phyloP scores from a whole-genome alignment of 2,888 invertebrate genomes.

The Lagria hirta region DNA sequence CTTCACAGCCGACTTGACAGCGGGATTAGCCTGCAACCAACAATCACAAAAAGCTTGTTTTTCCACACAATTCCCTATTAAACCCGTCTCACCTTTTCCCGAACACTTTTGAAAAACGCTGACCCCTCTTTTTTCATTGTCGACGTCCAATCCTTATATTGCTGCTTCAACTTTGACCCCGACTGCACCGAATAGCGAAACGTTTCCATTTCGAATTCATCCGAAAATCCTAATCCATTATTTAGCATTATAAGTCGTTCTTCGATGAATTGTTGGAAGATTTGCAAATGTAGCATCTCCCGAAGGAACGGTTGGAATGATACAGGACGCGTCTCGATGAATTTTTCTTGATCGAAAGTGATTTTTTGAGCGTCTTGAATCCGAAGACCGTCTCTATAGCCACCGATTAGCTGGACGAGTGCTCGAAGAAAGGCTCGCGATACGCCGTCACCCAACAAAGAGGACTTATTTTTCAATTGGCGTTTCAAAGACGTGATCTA shows the following conservation, averaged over 20 bases:
- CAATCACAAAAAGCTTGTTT: conserved; percentile 3
- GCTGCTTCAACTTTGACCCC: conserved; percentile 64
- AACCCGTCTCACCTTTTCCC: conserved; percentile 70
- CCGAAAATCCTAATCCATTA: conserved; percentile 88
- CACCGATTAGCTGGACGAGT: conserved; percentile 91
- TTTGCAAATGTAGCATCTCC: conserved; percentile 90
- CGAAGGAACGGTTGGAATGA: conserved; percentile 86
- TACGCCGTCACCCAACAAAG: conserved; percentile 85
- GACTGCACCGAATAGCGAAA: conserved; percentile 69
- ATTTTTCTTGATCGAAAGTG: conserved; percentile 84
- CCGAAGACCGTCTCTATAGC: conserved; percentile 88
- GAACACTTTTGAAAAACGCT: conserved; percentile 82
- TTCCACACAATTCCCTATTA: background rate
- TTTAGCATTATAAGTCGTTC: conserved; percentile 90
- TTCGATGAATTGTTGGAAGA: conserved; percentile 96
- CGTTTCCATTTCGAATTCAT: conserved; percentile 93
- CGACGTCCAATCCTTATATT: conserved; percentile 79
- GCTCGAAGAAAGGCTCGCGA: conserved; percentile 90
- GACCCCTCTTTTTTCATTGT: conserved; percentile 79
- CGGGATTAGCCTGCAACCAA: conserved; percentile 92
- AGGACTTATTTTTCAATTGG: conserved; percentile 74
- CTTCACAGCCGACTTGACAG: conserved; percentile 90
- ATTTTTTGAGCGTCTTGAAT: conserved; percentile 72
- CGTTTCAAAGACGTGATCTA: conserved; percentile 74
- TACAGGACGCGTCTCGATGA: conserved; percentile 81